These are phyloP conservation scores for Pollenia griseotomentosa DNA, from an alignment of 2,888 invertebrate species.

Conservation along the genomic window DNA sequence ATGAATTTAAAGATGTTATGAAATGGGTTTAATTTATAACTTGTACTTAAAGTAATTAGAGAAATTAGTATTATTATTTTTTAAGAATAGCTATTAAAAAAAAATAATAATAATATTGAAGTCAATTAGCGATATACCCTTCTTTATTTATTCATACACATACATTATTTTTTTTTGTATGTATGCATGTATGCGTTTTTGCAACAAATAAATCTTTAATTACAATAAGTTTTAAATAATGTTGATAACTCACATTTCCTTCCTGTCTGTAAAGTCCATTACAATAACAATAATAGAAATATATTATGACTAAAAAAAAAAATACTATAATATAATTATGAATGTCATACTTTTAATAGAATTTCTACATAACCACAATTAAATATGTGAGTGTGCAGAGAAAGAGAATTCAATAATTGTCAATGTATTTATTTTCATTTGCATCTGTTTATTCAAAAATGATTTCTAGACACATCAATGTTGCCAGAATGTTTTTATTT, in stretches of 20 bases:
- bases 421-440: not conserved
- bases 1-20: too few species aligned
- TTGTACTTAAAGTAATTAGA: too few species aligned
- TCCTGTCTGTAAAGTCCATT: slow-evolving; percentile 35
- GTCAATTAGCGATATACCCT: too few species aligned
- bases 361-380: not conserved
- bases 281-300: slow-evolving; percentile 24
- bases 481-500: too few species aligned
- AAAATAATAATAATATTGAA: too few species aligned
- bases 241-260: slow-evolving; percentile 42
- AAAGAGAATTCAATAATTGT: not conserved
- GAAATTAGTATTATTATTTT: too few species aligned
- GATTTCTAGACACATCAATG: not conserved
- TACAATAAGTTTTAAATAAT: slow-evolving; percentile 49
- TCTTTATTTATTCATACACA: too few species aligned
- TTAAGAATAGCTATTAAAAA: too few species aligned
- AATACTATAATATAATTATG: slow-evolving; percentile 28
- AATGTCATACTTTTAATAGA: slow-evolving; percentile 20
- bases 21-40: too few species aligned
- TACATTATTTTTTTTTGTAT: too few species aligned
- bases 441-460: slow-evolving; percentile 6
- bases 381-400: not conserved
- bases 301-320: not conserved
- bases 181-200: not conserved
- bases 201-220: not conserved